phyloP scores from a whole-genome alignment of 2,113 vertebrate genomes.

The Mastomys coucha region DNA sequence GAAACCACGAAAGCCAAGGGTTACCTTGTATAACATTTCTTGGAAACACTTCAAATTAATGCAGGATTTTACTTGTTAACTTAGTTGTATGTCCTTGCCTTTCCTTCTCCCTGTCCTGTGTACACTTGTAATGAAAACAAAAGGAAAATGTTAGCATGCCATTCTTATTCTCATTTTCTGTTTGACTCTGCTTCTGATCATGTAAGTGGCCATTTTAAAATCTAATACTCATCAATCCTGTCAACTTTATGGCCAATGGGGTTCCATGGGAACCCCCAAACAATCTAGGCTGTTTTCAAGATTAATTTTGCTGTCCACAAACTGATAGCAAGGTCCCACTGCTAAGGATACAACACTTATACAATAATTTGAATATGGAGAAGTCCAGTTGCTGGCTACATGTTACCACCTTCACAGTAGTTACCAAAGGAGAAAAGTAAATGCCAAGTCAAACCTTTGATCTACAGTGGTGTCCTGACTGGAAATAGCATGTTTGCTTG shows the following conservation, averaged over 20 bases:
- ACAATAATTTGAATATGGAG: not conserved
- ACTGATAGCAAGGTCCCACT: not conserved
- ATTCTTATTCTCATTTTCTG: not conserved
- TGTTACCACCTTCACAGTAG: not conserved
- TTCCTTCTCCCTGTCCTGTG: not conserved
- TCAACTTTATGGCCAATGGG: not conserved
- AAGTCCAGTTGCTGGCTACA: not conserved
- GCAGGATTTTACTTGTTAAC: not conserved
- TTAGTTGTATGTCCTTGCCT: not conserved
- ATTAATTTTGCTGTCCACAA: not conserved
- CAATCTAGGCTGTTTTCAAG: not conserved
- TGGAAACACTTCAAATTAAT: conserved; percentile 17
- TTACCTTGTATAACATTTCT: not conserved
- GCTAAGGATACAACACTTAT: too few relatives aligned
- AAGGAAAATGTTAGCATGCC: conserved; percentile 2
- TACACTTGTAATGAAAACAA: not conserved
- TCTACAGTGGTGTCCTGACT: not conserved
- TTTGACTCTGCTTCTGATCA: not conserved
- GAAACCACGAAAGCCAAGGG: not conserved
- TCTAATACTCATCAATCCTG: not conserved
- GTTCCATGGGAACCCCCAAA: not conserved
- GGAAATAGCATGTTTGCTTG: too few relatives aligned
- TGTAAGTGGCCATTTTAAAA: not conserved
- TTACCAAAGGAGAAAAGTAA: not conserved
- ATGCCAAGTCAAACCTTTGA: not conserved